phyloP scores from a whole-genome alignment of 2,797 vertebrate species.

The Oreochromis grahami region DNA sequence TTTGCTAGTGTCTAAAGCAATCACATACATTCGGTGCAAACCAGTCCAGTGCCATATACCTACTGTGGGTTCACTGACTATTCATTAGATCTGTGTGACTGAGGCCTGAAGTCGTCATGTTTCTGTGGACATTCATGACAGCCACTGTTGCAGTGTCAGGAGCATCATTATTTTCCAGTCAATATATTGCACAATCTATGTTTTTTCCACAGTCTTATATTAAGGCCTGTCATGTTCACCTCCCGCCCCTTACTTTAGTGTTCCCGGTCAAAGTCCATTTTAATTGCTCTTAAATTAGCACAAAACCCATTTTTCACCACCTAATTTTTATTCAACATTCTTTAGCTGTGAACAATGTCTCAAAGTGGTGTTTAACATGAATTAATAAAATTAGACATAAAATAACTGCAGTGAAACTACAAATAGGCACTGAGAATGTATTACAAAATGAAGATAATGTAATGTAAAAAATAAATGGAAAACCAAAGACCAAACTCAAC shows the following conservation, averaged over 20 bases:
- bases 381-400: background rate
- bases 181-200: background rate
- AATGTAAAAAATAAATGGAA: background rate
- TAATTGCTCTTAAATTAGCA: background rate
- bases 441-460: background rate
- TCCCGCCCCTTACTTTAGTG: rapidly evolving
- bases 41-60: background rate
- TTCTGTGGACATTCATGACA: background rate
- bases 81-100: background rate
- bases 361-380: background rate
- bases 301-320: background rate
- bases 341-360: background rate
- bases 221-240: background rate
- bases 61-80: background rate
- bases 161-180: background rate
- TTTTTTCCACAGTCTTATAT: background rate
- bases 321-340: background rate
- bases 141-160: background rate
- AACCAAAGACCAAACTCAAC: background rate
- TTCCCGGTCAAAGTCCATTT: background rate
- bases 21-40: background rate
- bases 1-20: background rate
- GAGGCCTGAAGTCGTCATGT: background rate
- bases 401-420: background rate
- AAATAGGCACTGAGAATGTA: background rate